Conservation (phyloP, 1,140 invertebrate species). For the Tenebrio molitor region DNA sequence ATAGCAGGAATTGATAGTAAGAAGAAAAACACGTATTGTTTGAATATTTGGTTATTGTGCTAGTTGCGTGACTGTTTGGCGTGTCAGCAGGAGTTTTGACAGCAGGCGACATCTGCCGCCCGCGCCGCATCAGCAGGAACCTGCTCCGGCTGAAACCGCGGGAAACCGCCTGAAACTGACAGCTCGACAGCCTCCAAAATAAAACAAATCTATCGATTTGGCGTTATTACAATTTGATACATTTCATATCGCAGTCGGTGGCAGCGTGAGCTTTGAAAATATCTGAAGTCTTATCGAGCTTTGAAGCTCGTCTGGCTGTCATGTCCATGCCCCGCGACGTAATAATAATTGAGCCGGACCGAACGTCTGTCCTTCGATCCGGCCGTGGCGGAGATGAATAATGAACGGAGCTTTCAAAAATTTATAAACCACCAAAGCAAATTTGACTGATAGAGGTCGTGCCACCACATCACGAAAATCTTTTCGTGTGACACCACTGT, state of each 20-base stretch:
- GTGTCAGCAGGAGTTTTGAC: too few relatives aligned
- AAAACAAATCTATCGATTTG: constrained; percentile 8
- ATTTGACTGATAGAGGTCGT: constrained; percentile 37
- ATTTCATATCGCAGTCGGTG: background rate
- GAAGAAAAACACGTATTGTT: too few relatives aligned
- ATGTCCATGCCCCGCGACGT: background rate
- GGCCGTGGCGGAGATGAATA: constrained; percentile 7
- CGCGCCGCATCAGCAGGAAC: too few relatives aligned
- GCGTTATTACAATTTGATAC: background rate
- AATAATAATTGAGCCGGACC: constrained; percentile 8
- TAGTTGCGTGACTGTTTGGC: too few relatives aligned
- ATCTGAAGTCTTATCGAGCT: background rate
- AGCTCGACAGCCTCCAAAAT: too few relatives aligned
- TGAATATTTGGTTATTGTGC: too few relatives aligned
- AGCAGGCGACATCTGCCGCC: too few relatives aligned
- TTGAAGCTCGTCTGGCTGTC: constrained; percentile 1
- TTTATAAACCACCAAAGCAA: constrained; percentile 33
- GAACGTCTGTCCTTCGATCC: constrained; percentile 21
- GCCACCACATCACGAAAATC: constrained; percentile 33
- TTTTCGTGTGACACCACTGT: constrained; percentile 9
- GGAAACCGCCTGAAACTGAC: too few relatives aligned
- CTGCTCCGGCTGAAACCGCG: too few relatives aligned
- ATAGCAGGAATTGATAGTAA: too few relatives aligned
- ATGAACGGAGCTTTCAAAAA: constrained; percentile 29
- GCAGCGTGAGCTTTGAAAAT: constrained; percentile 8